Evolutionary conservation across 2,888 invertebrate genomes (phyloP).

Genomic region (Agonopterix subpropinquella): DNA sequence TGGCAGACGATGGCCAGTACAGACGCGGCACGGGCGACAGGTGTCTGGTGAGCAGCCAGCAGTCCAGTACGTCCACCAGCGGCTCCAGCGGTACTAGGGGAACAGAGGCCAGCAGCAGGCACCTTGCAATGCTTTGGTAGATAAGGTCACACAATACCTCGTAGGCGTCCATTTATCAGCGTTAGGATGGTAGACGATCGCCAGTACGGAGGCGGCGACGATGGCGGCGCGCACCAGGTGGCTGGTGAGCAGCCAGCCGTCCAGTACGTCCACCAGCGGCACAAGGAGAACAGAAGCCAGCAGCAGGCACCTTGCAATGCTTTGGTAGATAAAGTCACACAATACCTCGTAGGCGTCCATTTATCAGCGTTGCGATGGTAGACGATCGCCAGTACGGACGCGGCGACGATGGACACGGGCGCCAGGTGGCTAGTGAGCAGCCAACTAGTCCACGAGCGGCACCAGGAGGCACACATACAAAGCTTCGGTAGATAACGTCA

Average conservation of each 20-base stretch:
- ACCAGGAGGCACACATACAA: too few relatives aligned
- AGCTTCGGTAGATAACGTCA: too few relatives aligned
- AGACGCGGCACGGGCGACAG: too few relatives aligned
- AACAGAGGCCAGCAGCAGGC: too few relatives aligned
- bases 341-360: slow-evolving; percentile 92
- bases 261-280: slow-evolving; percentile 84
- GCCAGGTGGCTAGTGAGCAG: slow-evolving; percentile 78
- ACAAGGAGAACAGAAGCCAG: slow-evolving; percentile 72
- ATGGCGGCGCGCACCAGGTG: slow-evolving; percentile 79
- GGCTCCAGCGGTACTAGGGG: slow-evolving; percentile 83
- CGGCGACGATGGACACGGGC: slow-evolving; percentile 77
- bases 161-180: slow-evolving; percentile 94
- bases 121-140: too few relatives aligned
- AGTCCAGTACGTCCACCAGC: slow-evolving; percentile 83
- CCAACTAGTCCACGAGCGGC: slow-evolving; percentile 82
- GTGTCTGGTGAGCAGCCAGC: too few relatives aligned
- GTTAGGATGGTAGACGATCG: slow-evolving; percentile 87
- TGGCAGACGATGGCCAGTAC: too few relatives aligned
- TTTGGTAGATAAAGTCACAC: too few relatives aligned
- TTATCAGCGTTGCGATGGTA: slow-evolving; percentile 88
- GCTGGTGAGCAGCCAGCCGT: slow-evolving; percentile 80
- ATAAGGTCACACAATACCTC: slow-evolving; percentile 61
- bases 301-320: too few relatives aligned
- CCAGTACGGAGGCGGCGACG: slow-evolving; percentile 77
- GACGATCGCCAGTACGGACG: slow-evolving; percentile 81